Conservation (phyloP, 2,888 invertebrate species). For the Plebejus melissa region DNA sequence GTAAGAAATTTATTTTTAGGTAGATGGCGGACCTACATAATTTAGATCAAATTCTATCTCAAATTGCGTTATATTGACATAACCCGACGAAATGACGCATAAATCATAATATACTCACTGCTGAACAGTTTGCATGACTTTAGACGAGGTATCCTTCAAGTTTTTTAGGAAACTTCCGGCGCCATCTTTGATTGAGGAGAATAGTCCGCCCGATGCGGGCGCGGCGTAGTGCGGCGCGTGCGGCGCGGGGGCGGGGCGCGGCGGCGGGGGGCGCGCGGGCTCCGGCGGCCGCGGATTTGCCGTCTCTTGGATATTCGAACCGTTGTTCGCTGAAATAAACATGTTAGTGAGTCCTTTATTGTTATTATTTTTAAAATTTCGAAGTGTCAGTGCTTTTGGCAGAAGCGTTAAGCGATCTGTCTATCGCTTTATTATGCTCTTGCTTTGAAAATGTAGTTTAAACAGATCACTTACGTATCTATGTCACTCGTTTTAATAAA, state of each 20-base stretch:
- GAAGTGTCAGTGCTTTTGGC: background rate
- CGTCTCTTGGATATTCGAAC: constrained; percentile 51
- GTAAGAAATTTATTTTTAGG: no score
- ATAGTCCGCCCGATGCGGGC: constrained; percentile 80
- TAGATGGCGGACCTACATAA: no score
- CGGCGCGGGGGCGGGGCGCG: constrained; percentile 51
- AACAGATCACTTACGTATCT: background rate
- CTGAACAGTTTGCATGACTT: constrained; percentile 98
- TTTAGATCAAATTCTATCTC: no score
- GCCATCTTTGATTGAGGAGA: constrained; percentile 93
- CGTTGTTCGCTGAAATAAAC: constrained; percentile 50
- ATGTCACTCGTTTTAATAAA: background rate
- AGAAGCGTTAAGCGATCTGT: no score
- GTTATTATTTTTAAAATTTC: background rate
- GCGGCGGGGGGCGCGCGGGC: constrained; percentile 57
- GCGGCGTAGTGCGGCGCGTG: constrained; percentile 48
- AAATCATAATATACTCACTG: constrained; percentile 78
- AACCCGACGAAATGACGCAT: no score
- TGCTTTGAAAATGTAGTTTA: background rate
- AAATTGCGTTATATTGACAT: no score
- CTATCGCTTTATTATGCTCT: background rate
- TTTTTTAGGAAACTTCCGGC: constrained; percentile 96
- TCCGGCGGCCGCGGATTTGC: constrained; percentile 58
- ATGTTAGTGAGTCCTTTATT: background rate
- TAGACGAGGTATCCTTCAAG: constrained; percentile 95